A percentile compares a stretch with the other conserved stretches of the same genome.
These are phyloP conservation scores for Corbicula japonica DNA, from an alignment of 2,888 invertebrate genomes.

Conservation along the genomic window DNA sequence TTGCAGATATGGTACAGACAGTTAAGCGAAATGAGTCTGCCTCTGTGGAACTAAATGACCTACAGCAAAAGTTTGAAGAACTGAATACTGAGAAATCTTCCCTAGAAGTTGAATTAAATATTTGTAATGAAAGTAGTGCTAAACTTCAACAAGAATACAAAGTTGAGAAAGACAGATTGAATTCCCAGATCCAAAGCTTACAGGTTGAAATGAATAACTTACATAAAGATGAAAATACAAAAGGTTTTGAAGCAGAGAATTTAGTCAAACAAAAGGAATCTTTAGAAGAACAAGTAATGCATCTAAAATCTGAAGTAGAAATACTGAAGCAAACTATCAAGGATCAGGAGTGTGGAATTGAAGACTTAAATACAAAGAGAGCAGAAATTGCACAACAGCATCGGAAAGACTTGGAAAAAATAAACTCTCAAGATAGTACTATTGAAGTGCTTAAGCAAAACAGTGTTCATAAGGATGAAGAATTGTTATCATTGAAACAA, in stretches of 20 bases:
- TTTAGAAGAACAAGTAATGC: slow-evolving; percentile 60
- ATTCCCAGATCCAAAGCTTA: slow-evolving; percentile 40
- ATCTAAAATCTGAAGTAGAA: slow-evolving; percentile 63
- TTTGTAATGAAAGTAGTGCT: slow-evolving; percentile 24
- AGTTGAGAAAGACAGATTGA: slow-evolving; percentile 47
- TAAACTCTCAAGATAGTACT: slow-evolving; percentile 59
- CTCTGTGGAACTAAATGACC: slow-evolving; percentile 32
- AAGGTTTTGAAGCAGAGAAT: slow-evolving; percentile 10
- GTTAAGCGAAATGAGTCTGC: slow-evolving; percentile 29
- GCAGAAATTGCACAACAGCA: slow-evolving; percentile 54
- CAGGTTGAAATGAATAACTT: slow-evolving; percentile 25
- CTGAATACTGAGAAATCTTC: slow-evolving; percentile 43
- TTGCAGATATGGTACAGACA: slow-evolving; percentile 13
- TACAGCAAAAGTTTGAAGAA: slow-evolving; percentile 36
- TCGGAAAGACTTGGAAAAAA: slow-evolving; percentile 50
- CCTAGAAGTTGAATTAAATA: slow-evolving; percentile 37
- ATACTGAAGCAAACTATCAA: slow-evolving; percentile 49
- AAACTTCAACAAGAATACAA: slow-evolving; percentile 32
- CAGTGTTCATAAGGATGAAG: slow-evolving; percentile 68
- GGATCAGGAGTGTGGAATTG: slow-evolving; percentile 67
- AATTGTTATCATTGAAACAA: slow-evolving; percentile 59
- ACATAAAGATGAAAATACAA: slow-evolving; percentile 29
- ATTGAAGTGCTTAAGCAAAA: slow-evolving; percentile 68
- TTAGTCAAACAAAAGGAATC: slow-evolving; percentile 66
- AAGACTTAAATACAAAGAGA: slow-evolving; percentile 69